Evolutionary conservation across 2,888 invertebrate genomes (phyloP).

Genomic region (Thecocarcelia acutangulata): DNA sequence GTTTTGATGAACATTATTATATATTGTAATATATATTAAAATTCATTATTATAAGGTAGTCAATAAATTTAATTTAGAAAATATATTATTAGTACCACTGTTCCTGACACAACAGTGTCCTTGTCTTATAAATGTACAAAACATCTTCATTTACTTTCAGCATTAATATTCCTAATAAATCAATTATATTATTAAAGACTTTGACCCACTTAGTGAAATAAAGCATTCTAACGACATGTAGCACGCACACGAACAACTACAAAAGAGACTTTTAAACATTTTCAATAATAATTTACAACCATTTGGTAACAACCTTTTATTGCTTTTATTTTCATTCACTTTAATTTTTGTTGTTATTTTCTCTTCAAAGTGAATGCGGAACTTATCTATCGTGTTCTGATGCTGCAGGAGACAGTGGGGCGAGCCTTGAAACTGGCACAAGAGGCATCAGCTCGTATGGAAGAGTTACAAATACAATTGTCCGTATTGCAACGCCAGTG

Average conservation of each 20-base stretch:
- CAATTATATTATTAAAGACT: slow-evolving; percentile 62
- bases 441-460: slow-evolving; percentile 81
- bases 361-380: slow-evolving; percentile 78
- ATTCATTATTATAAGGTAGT: too few species aligned
- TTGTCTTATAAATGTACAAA: slow-evolving; percentile 24
- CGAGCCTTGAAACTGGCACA: slow-evolving; percentile 81
- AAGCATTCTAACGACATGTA: slow-evolving; percentile 21
- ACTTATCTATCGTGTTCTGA: slow-evolving; percentile 80
- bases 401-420: slow-evolving; percentile 80
- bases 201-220: slow-evolving; percentile 64
- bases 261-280: slow-evolving; percentile 45
- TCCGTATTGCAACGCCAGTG: slow-evolving; percentile 85
- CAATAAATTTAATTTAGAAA: neutral
- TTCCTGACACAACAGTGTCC: neutral
- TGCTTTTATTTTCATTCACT: slow-evolving; percentile 38
- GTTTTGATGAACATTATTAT: too few species aligned
- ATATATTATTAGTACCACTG: slow-evolving; percentile 1
- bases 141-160: slow-evolving; percentile 46
- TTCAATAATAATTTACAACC: slow-evolving; percentile 58
- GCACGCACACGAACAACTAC: slow-evolving; percentile 24
- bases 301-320: slow-evolving; percentile 45
- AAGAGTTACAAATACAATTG: slow-evolving; percentile 81
- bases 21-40: too few species aligned
- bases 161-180: slow-evolving; percentile 61
- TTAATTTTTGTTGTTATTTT: slow-evolving; percentile 2